phyloP scores from a whole-genome alignment of 2,888 invertebrate species.

The Thecophora atra region DNA sequence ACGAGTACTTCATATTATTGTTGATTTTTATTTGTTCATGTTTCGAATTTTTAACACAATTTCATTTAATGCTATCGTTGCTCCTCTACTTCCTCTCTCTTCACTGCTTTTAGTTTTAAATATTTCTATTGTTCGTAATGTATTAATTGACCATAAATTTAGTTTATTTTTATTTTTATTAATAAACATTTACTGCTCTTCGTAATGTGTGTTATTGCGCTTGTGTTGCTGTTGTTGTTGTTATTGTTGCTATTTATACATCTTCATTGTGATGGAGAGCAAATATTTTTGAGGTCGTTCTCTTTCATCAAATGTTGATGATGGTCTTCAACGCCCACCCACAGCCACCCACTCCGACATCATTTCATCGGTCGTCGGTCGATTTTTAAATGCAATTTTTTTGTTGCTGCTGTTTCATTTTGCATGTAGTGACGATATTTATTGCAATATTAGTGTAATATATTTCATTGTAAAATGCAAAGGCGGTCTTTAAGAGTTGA shows the following conservation, averaged over 20 bases:
- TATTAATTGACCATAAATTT: not conserved
- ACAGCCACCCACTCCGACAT: no score
- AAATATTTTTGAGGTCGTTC: not conserved
- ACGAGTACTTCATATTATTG: no score
- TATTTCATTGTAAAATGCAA: no score
- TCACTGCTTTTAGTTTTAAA: no score
- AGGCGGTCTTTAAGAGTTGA: no score
- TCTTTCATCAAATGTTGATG: not conserved
- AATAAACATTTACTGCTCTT: no score
- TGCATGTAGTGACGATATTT: no score
- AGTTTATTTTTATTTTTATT: not conserved
- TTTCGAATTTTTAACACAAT: no score
- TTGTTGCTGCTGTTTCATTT: not conserved
- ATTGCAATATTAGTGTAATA: no score
- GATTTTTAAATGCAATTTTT: constrained; percentile 9
- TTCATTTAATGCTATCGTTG: no score
- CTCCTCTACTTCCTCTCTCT: no score
- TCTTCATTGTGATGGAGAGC: not conserved
- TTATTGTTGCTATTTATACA: not conserved
- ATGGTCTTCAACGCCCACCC: not conserved
- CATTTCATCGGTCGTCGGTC: not conserved
- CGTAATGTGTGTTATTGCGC: no score
- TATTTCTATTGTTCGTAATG: not conserved
- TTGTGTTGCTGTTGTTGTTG: not conserved
- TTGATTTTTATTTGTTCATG: not conserved